These are phyloP conservation scores for Coendou prehensilis DNA, from an alignment of 2,797 vertebrate species.

Conservation along the genomic window DNA sequence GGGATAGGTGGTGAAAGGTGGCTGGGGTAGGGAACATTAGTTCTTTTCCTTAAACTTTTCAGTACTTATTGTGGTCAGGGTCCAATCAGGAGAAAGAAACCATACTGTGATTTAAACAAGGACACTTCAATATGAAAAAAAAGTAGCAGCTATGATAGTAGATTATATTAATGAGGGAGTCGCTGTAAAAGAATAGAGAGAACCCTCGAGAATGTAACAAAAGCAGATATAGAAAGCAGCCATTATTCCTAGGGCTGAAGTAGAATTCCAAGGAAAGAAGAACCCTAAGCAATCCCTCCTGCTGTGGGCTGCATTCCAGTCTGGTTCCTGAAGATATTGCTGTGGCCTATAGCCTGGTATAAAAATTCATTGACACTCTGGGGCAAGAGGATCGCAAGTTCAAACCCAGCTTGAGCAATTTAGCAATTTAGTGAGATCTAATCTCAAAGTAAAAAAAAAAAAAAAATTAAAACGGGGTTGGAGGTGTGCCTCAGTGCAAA, in stretches of 20 bases:
- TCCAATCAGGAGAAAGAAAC: slow-evolving; percentile 23
- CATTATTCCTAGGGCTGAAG: background rate
- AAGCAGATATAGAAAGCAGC: background rate
- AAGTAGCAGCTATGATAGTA: background rate
- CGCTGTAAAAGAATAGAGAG: background rate
- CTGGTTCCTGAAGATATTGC: background rate
- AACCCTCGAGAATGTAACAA: background rate
- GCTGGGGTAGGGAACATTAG: background rate
- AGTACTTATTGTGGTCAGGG: background rate
- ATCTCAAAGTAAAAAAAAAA: background rate
- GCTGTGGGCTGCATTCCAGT: background rate
- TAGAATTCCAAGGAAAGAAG: background rate
- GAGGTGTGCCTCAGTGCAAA: background rate
- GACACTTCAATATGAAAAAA: background rate
- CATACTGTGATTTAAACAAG: background rate
- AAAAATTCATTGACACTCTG: background rate
- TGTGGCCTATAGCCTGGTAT: background rate
- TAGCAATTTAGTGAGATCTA: background rate
- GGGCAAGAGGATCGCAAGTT: background rate
- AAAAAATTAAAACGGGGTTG: background rate
- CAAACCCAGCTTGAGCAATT: background rate
- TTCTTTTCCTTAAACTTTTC: background rate
- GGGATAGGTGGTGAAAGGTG: background rate
- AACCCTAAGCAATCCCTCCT: background rate
- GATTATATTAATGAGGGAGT: background rate